Base-by-base conservation (phyloP, 2,888 invertebrate species). In the Chorisops tibialis region DNA sequence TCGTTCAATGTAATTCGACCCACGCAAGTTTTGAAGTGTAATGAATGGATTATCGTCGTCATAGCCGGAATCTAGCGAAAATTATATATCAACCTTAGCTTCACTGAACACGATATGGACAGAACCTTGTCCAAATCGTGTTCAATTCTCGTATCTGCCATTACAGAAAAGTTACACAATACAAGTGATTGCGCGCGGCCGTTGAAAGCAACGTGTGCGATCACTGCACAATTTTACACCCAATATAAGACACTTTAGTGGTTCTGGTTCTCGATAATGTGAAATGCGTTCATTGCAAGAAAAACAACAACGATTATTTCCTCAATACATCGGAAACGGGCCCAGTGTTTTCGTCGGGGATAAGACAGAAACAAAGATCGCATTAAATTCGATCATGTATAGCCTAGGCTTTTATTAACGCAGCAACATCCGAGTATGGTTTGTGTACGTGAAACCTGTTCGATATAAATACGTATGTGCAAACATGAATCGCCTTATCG, bases 11-110 rank as follows among this genome's bases (percentile, higher is more conserved):
- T 62, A 64, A 62, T 62, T 43, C 62, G 45, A 54, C 64, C 64
- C 59, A 64, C 64, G 62, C 64, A 61, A 47, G 37, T 56, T 30
- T 24, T 43, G 18, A 18, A 35, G 61, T 61, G 59, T 58, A 64
- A 64, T 64, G 64, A 64, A 64, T 64, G 61, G 64, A 58, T 64
- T 64, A 64, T 64, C 61, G 61, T 56, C 61, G 61, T 64, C 56
- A 9, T 35, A 56, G 43, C 30, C 11, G 14, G 45, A 45, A n/a
- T n/a, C n/a, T n/a, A n/a, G n/a, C n/a, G n/a, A n/a, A n/a, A n/a
- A n/a, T n/a, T n/a, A n/a, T 41, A 41, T 45, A 56, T 56, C 45
- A 30, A 45, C 56, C 56, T 45, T 56, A 30, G 56, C 30, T 45
- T 45, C 5, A 35, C 16, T 45, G 43, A 45, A 56, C 12, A n/a